Conservation (phyloP, 2,797 vertebrate genomes). For the Macropodus opercularis region DNA sequence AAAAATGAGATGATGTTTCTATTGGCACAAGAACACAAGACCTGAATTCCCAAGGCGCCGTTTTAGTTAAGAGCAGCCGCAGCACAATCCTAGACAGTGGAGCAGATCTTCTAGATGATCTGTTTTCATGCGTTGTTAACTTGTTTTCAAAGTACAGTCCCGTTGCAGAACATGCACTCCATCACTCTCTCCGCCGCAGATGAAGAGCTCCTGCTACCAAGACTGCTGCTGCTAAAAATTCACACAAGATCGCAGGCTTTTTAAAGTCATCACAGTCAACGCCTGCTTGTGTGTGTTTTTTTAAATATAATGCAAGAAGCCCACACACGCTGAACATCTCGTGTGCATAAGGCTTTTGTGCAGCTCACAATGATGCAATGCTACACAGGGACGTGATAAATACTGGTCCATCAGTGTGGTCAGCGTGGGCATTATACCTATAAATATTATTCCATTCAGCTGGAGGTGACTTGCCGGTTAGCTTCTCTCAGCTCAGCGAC, state of each 20-base stretch:
- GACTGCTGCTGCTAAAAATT: conserved; percentile 20
- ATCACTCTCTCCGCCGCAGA: conserved; percentile 28
- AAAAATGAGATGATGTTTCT: conserved; percentile 74
- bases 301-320: conserved; percentile 17
- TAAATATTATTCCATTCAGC: conserved; percentile 70
- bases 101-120: conserved; percentile 58
- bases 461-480: conserved; percentile 54
- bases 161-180: conserved; percentile 24
- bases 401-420: conserved; percentile 40
- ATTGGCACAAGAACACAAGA: conserved; percentile 63
- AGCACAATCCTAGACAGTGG: conserved; percentile 53
- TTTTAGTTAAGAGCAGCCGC: conserved; percentile 67
- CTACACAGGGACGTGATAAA: conserved; percentile 46
- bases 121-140: conserved; percentile 67
- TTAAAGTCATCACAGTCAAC: not conserved
- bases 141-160: conserved; percentile 59
- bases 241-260: conserved; percentile 16
- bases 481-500: conserved; percentile 53
- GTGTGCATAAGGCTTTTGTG: conserved; percentile 26
- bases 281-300: conserved; percentile 22
- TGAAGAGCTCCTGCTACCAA: conserved; percentile 47
- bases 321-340: conserved; percentile 17
- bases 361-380: conserved; percentile 33
- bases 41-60: conserved; percentile 65
- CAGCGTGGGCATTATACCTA: conserved; percentile 33